These are phyloP conservation scores for Sceloporus undulatus DNA, from an alignment of 2,113 vertebrate species.

Conservation along the genomic window DNA sequence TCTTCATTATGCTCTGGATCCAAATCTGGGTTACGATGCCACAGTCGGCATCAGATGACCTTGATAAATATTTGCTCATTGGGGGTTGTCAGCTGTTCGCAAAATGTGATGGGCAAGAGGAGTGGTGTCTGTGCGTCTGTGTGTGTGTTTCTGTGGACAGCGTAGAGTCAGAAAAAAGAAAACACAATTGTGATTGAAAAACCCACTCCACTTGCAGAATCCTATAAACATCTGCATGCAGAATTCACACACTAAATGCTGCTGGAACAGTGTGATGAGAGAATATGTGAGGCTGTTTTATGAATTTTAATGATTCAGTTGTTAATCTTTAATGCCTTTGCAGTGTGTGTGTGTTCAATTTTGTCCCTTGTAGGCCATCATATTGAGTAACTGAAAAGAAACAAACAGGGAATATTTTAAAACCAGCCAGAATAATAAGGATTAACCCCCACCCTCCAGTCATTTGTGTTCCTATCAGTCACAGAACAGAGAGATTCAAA, in stretches of 20 bases:
- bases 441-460: constrained; percentile 25
- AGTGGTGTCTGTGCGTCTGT: not conserved
- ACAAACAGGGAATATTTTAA: not conserved
- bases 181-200: not conserved
- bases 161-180: not conserved
- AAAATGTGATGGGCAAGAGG: not conserved
- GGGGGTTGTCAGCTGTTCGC: not conserved
- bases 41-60: not conserved
- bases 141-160: not conserved
- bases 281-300: not conserved
- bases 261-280: not conserved
- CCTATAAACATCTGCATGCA: not conserved
- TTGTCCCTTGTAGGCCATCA: constrained; percentile 9
- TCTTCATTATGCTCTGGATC: not conserved
- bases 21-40: constrained; percentile 66
- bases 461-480: constrained; percentile 26
- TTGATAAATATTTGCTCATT: not conserved
- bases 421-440: constrained; percentile 22
- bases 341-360: not conserved
- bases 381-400: not conserved
- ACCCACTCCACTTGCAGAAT: not conserved
- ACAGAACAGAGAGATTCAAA: constrained; percentile 1
- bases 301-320: not conserved
- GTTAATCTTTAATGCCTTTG: constrained; percentile 22
- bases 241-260: not conserved